These are phyloP conservation scores for Adelosebastes latens DNA, from an alignment of 2,797 vertebrate genomes.

Conservation along the genomic window DNA sequence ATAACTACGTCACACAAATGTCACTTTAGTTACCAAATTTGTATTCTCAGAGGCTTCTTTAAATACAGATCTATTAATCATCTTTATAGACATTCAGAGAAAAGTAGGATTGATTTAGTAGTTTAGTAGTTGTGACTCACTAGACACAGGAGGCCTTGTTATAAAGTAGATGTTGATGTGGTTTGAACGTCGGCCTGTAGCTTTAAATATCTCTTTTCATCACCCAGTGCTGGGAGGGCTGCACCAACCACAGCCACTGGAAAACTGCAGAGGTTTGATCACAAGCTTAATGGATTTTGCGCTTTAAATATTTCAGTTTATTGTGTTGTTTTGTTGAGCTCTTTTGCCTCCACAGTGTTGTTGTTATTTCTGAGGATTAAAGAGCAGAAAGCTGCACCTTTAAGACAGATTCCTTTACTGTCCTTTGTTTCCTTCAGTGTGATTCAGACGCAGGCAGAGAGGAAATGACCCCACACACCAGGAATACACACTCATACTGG, in stretches of 20 bases:
- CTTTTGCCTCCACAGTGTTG: background rate
- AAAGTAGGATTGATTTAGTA: constrained; percentile 8
- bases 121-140: constrained; percentile 8
- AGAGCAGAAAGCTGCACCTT: constrained; percentile 52
- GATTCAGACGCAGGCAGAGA: constrained; percentile 65
- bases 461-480: constrained; percentile 74
- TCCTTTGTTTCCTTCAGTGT: constrained; percentile 61
- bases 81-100: background rate
- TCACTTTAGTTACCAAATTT: background rate
- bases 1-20: background rate
- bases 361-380: background rate
- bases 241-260: constrained; percentile 51
- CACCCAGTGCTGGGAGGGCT: constrained; percentile 11
- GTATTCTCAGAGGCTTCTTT: background rate
- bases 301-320: background rate
- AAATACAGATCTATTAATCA: background rate
- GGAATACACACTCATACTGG: constrained; percentile 61
- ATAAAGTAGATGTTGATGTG: constrained; percentile 34
- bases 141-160: constrained; percentile 8
- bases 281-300: constrained; percentile 34
- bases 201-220: constrained; percentile 64
- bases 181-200: constrained; percentile 56
- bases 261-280: constrained; percentile 61
- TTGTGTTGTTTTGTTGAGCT: background rate
- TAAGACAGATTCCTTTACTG: constrained; percentile 53